phyloP scores from a whole-genome alignment of 2,888 invertebrate species.

The Pinctada fucata region DNA sequence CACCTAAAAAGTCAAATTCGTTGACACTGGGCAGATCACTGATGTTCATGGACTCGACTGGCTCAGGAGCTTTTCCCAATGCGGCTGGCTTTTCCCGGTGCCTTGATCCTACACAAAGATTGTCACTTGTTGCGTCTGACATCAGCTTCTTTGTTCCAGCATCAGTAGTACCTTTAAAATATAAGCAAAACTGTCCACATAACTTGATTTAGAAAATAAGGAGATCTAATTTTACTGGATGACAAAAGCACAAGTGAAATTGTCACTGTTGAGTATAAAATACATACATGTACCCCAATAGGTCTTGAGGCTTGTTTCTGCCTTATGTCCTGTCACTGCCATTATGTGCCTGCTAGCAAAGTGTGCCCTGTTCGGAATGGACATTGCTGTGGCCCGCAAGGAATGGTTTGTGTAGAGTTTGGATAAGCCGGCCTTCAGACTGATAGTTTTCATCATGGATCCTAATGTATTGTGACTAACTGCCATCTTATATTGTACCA shows the following conservation, averaged over 20 bases:
- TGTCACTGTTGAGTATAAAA: no score
- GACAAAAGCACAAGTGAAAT: no score
- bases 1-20: not conserved
- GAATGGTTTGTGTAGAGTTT: slow-evolving; percentile 11
- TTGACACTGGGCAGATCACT: no score
- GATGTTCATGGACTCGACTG: not conserved
- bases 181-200: no score
- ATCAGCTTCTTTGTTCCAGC: not conserved
- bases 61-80: not conserved
- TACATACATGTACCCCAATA: not conserved
- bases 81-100: not conserved
- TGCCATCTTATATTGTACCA: slow-evolving; percentile 7
- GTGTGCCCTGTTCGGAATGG: not conserved
- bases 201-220: no score
- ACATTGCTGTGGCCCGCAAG: slow-evolving; percentile 6
- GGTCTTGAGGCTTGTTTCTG: not conserved
- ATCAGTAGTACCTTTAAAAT: not conserved
- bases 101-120: no score
- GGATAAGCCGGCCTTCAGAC: not conserved
- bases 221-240: not conserved
- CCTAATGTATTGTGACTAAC: slow-evolving; percentile 13
- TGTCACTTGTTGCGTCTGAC: slow-evolving; percentile 1
- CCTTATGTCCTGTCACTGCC: not conserved
- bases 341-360: not conserved
- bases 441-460: not conserved